A percentile compares a stretch with the other conserved stretches of the same genome.
Conservation (phyloP, 2,888 invertebrate species). For the Tenthredo distinguenda region DNA sequence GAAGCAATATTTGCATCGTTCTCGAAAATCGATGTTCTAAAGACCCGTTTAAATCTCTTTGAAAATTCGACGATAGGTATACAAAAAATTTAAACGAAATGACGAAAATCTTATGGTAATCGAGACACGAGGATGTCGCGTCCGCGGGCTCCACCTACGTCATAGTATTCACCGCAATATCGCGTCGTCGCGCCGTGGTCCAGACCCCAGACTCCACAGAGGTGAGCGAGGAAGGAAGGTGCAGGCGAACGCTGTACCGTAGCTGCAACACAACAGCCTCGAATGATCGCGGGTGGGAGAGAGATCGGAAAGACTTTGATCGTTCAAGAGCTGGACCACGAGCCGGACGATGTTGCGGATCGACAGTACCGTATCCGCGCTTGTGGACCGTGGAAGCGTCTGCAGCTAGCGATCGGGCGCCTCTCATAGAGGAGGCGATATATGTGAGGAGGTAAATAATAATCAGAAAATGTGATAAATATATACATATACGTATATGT, state of each 20-base stretch:
- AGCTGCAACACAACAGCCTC: slow-evolving; percentile 26
- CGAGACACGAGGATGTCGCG: neutral
- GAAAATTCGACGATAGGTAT: neutral
- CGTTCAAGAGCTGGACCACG: slow-evolving; percentile 45
- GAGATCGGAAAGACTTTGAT: slow-evolving; percentile 51
- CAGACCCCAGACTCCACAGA: slow-evolving; percentile 24
- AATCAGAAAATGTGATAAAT: slow-evolving; percentile 29
- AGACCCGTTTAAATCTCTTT: neutral
- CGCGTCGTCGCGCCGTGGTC: slow-evolving; percentile 22
- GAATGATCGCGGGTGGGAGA: slow-evolving; percentile 41
- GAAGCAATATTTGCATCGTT: too few species aligned
- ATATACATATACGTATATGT: neutral
- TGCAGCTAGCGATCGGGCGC: slow-evolving; percentile 44
- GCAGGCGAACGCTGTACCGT: neutral
- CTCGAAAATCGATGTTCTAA: too few species aligned
- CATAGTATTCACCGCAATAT: neutral
- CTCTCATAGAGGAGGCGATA: slow-evolving; percentile 39
- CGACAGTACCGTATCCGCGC: slow-evolving; percentile 51
- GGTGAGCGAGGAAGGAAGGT: neutral
- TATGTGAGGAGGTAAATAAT: slow-evolving; percentile 41
- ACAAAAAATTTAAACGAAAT: neutral
- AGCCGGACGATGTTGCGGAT: slow-evolving; percentile 37
- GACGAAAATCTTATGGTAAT: neutral
- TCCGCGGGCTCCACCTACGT: slow-evolving; percentile 16
- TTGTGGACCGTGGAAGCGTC: slow-evolving; percentile 49